Percentiles rank a stretch among this genome's conserved stretches.
These are phyloP conservation scores for Climacteris rufus DNA, from an alignment of 2,113 vertebrate genomes.

Conservation along the genomic window DNA sequence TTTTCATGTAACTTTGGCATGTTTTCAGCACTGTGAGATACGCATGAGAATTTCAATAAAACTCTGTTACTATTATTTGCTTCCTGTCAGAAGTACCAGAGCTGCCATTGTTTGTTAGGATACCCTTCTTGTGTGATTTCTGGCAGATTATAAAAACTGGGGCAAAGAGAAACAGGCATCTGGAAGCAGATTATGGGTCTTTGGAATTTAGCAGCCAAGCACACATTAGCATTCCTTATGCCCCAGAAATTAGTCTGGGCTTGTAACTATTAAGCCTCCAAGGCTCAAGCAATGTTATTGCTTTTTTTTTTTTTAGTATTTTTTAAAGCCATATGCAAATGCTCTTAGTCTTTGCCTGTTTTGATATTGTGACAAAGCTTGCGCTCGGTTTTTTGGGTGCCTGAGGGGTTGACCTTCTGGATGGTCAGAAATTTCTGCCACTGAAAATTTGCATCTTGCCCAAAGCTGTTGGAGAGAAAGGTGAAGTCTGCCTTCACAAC, in stretches of 20 bases:
- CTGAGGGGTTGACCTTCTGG: slow-evolving; percentile 28
- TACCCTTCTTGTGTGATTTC: not conserved
- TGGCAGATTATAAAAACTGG: not conserved
- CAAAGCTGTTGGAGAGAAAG: not conserved
- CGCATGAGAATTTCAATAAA: not conserved
- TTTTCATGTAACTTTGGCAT: not conserved
- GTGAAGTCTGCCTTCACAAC: not conserved
- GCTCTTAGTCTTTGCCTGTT: not conserved
- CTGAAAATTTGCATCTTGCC: not conserved
- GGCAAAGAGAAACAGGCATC: not conserved
- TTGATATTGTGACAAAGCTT: not conserved
- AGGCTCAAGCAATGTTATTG: not conserved
- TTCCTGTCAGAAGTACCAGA: not conserved
- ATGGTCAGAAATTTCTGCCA: slow-evolving; percentile 17
- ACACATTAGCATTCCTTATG: not conserved
- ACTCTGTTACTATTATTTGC: not conserved
- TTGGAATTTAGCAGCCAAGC: not conserved
- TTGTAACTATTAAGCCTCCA: not conserved
- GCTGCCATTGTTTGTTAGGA: not conserved
- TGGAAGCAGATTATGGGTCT: not conserved
- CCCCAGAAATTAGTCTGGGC: not conserved
- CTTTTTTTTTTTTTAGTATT: not conserved
- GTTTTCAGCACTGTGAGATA: not conserved
- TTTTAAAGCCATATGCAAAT: slow-evolving; percentile 21
- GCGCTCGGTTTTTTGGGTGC: not conserved